These are phyloP conservation scores for Ammodytes marinus DNA, from an alignment of 2,113 vertebrate species.

Conservation along the genomic window DNA sequence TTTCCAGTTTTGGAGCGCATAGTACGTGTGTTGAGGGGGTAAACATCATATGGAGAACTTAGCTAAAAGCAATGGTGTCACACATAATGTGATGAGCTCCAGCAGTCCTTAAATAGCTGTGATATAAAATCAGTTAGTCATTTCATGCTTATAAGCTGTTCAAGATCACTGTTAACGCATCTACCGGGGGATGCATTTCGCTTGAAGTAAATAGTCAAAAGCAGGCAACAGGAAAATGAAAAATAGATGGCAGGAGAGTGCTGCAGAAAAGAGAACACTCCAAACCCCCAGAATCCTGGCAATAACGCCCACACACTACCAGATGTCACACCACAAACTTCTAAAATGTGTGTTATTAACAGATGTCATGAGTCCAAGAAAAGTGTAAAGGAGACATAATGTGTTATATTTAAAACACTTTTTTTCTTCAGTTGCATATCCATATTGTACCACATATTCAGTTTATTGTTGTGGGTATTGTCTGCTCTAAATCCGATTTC, in stretches of 20 bases:
- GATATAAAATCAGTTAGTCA: conserved; percentile 40
- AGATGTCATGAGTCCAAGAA: conserved; percentile 31
- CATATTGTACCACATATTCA: conserved; percentile 19
- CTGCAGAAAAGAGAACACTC: conserved; percentile 34
- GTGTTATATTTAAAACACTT: conserved; percentile 27
- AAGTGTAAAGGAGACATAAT: conserved; percentile 47
- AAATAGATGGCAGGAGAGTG: conserved; percentile 48
- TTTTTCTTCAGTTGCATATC: conserved; percentile 4
- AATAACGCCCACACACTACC: conserved; percentile 53
- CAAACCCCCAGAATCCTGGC: conserved; percentile 43
- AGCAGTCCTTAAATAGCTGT: conserved; percentile 26
- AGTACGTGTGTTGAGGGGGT: conserved; percentile 9
- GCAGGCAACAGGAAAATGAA: conserved; percentile 45
- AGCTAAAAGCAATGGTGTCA: conserved; percentile 25
- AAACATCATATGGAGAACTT: conserved; percentile 3
- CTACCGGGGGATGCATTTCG: conserved; percentile 10
- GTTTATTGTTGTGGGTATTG: background rate
- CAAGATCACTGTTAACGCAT: conserved; percentile 42
- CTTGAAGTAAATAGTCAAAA: conserved; percentile 36
- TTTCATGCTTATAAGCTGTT: conserved; percentile 42
- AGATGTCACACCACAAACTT: conserved; percentile 61
- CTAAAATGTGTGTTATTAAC: conserved; percentile 37
- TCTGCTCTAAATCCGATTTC: background rate
- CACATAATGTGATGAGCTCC: conserved; percentile 31
- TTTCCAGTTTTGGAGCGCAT: conserved; percentile 21